A percentile compares a stretch with the other conserved stretches of the same genome.
Evolutionary conservation across 2,888 invertebrate genomes (phyloP).

Genomic region (Eupithecia vulgata): DNA sequence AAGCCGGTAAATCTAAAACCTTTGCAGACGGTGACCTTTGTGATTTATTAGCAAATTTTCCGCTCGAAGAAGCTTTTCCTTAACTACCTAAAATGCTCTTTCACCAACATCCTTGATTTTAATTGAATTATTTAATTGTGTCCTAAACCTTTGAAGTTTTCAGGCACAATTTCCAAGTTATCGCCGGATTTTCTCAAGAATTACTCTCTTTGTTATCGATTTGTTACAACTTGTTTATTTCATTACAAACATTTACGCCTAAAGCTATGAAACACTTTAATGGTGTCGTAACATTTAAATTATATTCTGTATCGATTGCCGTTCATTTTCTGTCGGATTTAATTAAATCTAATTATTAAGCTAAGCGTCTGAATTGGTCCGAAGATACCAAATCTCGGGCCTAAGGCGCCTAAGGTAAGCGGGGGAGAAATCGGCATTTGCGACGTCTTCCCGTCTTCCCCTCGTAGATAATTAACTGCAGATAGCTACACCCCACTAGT

Average conservation of each 20-base stretch:
- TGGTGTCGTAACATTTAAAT: constrained; percentile 47
- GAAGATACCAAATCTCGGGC: constrained; percentile 67
- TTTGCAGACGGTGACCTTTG: not conserved
- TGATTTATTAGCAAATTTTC: not conserved
- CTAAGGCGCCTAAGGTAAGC: constrained; percentile 54
- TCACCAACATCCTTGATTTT: not conserved
- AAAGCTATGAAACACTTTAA: constrained; percentile 45
- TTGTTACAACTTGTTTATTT: constrained; percentile 31
- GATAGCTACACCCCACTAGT: constrained; percentile 70
- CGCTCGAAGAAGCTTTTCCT: not conserved
- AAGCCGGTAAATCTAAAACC: not conserved
- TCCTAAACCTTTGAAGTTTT: constrained; percentile 12
- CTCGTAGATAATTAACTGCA: constrained; percentile 82
- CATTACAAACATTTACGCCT: constrained; percentile 32
- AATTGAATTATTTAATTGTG: not conserved
- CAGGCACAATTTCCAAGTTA: constrained; percentile 13
- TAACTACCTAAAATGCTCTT: not conserved
- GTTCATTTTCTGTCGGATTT: constrained; percentile 68
- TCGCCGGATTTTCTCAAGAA: constrained; percentile 18
- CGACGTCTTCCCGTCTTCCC: constrained; percentile 66
- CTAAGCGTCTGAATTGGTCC: constrained; percentile 68
- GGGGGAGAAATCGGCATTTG: constrained; percentile 73
- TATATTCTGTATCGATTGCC: constrained; percentile 54
- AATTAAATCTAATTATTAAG: constrained; percentile 80
- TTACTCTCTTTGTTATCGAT: constrained; percentile 24